Percentiles rank a stretch among this genome's conserved stretches.
phyloP scores from a whole-genome alignment of 2,797 vertebrate genomes.

The Pseudomugil tenellus region DNA sequence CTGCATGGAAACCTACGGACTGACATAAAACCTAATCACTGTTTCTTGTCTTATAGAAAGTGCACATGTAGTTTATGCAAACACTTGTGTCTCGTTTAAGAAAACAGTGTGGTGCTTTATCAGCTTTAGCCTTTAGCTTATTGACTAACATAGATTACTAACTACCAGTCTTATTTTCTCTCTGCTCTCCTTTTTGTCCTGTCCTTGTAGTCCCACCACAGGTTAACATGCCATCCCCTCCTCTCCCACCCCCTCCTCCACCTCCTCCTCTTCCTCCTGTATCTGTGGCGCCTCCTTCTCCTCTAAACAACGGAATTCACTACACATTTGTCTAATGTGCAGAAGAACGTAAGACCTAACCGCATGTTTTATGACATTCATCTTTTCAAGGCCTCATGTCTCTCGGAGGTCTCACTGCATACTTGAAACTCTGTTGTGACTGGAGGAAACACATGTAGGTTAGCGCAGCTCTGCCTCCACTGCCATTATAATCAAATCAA shows the following conservation, averaged over 20 bases:
- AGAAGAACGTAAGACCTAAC: conserved; percentile 91
- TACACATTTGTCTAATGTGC: conserved; percentile 97
- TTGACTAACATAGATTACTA: conserved; percentile 30
- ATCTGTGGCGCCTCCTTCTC: conserved; percentile 86
- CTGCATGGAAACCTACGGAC: not conserved
- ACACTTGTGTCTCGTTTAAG: conserved; percentile 11
- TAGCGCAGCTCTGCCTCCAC: conserved; percentile 56
- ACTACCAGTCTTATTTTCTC: conserved; percentile 49
- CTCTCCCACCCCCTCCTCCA: conserved; percentile 82
- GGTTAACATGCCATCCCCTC: conserved; percentile 85
- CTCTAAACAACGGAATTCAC: conserved; percentile 97
- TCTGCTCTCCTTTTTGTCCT: conserved; percentile 78
- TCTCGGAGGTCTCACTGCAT: conserved; percentile 35
- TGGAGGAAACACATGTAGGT: conserved; percentile 53
- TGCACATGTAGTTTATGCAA: not conserved
- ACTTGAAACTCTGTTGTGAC: conserved; percentile 56
- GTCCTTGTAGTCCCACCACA: conserved; percentile 87
- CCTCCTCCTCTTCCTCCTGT: conserved; percentile 84
- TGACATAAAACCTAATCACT: not conserved
- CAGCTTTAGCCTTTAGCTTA: not conserved
- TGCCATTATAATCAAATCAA: conserved; percentile 74
- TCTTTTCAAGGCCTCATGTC: conserved; percentile 36
- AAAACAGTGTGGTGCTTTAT: not conserved
- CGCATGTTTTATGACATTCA: conserved; percentile 73
- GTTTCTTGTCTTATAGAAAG: not conserved